Evolutionary conservation across 2,797 vertebrate species (phyloP), one percentile per base, ranked within the genome.

Genomic region (Kryptolebias ocellatus): DNA sequence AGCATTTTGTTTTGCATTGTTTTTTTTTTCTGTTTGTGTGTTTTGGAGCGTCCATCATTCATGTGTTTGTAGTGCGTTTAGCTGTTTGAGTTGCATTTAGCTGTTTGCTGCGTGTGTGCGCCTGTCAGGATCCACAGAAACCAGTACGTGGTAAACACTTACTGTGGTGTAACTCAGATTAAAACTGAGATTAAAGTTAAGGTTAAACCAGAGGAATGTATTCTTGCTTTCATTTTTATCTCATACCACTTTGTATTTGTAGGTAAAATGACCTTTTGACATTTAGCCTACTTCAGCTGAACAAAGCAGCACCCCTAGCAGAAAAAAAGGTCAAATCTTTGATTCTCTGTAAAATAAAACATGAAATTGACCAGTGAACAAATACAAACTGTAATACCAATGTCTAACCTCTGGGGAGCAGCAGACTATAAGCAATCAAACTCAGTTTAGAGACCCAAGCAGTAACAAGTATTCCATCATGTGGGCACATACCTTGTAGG

Each of bases 391-490:
- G 96, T 76, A 81, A 78, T 81, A 50, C 15, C 39, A 2, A 17
- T 8, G 0, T 63, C 31, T 18, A 34, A 71, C 61, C 90, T 72
- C 80, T 83, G 84, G 90, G 78, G 87, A 74, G 83, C 90, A 90
- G 86, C 82, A 87, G 46, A 88, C 54, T 58, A 84, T 72, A 90
- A 81, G 82, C n/a, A 51, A 87, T 81, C 1, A 50, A 39, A 20
- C 0, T 15, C 17, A 45, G 44, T 50, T 45, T 5, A 15, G 44
- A 45, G 44, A 12, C 4, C 31, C 7, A 7, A 34, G 4, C 31
- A 34, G 31, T 34, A 34, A 34, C 31, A 34, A 56, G 20, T 24
- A 24, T 67, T 84, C 34, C 61, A 85, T 85, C 81, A 80, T 72
- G 37, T 64, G 67, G 54, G 53, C 20, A 1, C 20, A 24, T 24